Percentiles rank a stretch among this genome's conserved stretches.
phyloP scores from a whole-genome alignment of 1,140 invertebrate genomes.

The Bombus polaris region DNA sequence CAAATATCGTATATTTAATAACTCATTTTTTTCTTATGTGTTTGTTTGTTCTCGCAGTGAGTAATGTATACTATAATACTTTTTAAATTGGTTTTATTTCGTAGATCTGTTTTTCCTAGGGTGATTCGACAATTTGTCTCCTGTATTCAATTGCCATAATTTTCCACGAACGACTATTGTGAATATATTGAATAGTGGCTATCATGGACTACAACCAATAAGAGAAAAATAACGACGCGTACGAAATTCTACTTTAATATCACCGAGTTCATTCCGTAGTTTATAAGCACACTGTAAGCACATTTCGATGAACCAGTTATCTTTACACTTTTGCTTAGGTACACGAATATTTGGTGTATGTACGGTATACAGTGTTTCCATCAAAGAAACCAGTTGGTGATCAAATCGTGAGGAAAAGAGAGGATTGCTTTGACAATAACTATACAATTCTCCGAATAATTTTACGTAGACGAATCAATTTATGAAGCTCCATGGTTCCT shows the following conservation, averaged over 20 bases:
- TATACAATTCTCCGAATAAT: slow-evolving; percentile 38
- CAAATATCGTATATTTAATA: too few species aligned
- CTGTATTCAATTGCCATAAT: neutral
- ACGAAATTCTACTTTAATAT: slow-evolving; percentile 6
- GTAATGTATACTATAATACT: too few species aligned
- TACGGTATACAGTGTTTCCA: too few species aligned
- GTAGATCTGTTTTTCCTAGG: neutral
- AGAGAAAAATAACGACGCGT: slow-evolving; percentile 7
- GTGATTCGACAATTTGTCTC: neutral
- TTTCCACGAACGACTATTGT: neutral
- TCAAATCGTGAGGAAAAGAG: neutral
- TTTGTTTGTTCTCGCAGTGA: neutral
- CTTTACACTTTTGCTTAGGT: slow-evolving; percentile 7
- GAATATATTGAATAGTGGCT: neutral
- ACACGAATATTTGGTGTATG: neutral
- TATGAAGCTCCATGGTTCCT: slow-evolving; percentile 1
- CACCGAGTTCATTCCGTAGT: neutral
- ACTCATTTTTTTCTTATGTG: neutral
- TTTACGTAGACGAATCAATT: slow-evolving; percentile 59
- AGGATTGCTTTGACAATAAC: slow-evolving; percentile 45
- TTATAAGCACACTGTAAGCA: slow-evolving; percentile 40
- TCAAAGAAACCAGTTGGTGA: neutral
- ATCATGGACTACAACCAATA: neutral
- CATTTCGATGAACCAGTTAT: slow-evolving; percentile 38
- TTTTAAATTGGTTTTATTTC: neutral